A percentile compares a stretch with the other conserved stretches of the same genome.
Conservation (phyloP, 1,140 invertebrate genomes). For the Hypothenemus hampei region DNA sequence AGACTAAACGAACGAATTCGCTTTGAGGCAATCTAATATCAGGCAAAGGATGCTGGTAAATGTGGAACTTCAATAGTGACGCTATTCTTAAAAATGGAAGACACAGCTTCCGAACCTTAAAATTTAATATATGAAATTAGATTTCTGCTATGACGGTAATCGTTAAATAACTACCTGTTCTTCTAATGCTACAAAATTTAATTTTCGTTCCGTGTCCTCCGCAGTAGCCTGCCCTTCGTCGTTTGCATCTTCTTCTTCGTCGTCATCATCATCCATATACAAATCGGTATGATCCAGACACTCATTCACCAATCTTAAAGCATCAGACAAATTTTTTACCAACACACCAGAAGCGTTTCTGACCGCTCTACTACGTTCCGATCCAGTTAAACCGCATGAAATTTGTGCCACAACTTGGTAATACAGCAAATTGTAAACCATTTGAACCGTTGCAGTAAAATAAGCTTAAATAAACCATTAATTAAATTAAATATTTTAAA, state of each 20-base stretch:
- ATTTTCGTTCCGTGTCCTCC: neutral
- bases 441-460: slow-evolving; percentile 78
- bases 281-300: slow-evolving; percentile 49
- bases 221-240: slow-evolving; percentile 7
- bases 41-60: slow-evolving; percentile 78
- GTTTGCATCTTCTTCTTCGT: slow-evolving; percentile 12
- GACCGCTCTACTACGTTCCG: slow-evolving; percentile 45
- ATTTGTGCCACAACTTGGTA: slow-evolving; percentile 79
- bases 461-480: slow-evolving; percentile 64
- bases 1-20: slow-evolving; percentile 70
- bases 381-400: slow-evolving; percentile 58
- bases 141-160: neutral
- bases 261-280: slow-evolving; percentile 48
- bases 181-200: slow-evolving; percentile 48
- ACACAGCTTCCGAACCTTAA: slow-evolving; percentile 69
- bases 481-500: neutral
- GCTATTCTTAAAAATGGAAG: slow-evolving; percentile 82
- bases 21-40: slow-evolving; percentile 55
- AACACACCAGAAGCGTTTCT: slow-evolving; percentile 28
- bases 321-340: slow-evolving; percentile 35
- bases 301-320: slow-evolving; percentile 49
- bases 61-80: slow-evolving; percentile 75
- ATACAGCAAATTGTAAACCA: slow-evolving; percentile 83
- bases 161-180: slow-evolving; percentile 32
- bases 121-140: neutral